Evolutionary conservation across 2,797 vertebrate species (phyloP).

Genomic region (Prunella strophiata): DNA sequence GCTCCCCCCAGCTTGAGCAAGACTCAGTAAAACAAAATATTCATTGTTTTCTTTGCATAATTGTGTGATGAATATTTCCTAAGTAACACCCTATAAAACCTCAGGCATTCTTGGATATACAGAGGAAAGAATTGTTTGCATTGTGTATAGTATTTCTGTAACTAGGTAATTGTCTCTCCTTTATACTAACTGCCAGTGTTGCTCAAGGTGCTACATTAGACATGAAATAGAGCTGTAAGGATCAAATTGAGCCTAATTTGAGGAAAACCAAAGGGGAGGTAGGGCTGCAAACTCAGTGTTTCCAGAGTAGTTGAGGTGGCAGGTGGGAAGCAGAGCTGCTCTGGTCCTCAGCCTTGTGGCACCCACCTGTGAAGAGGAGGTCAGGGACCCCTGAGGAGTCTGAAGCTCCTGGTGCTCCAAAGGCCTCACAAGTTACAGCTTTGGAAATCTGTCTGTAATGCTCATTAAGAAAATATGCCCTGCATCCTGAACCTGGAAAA

Average conservation of each 20-base stretch:
- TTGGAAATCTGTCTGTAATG: slow-evolving; percentile 23
- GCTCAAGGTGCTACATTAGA: neutral
- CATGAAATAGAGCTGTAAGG: neutral
- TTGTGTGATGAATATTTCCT: neutral
- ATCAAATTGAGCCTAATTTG: neutral
- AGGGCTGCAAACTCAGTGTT: neutral
- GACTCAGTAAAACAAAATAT: neutral
- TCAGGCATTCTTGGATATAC: neutral
- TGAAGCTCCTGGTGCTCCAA: neutral
- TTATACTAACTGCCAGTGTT: neutral
- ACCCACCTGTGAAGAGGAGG: neutral
- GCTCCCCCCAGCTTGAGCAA: neutral
- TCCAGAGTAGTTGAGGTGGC: neutral
- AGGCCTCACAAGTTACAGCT: neutral
- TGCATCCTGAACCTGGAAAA: neutral
- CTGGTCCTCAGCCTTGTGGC: neutral
- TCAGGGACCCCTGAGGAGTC: neutral
- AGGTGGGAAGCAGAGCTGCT: neutral
- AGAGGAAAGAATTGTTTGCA: neutral
- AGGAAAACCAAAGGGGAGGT: neutral
- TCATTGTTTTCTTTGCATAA: neutral
- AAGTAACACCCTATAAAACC: neutral
- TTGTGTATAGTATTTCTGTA: neutral
- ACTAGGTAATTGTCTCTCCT: neutral
- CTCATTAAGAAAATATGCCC: slow-evolving; percentile 7